These are phyloP conservation scores for Pteromalus puparum DNA, from an alignment of 1,140 invertebrate species.

Conservation along the genomic window DNA sequence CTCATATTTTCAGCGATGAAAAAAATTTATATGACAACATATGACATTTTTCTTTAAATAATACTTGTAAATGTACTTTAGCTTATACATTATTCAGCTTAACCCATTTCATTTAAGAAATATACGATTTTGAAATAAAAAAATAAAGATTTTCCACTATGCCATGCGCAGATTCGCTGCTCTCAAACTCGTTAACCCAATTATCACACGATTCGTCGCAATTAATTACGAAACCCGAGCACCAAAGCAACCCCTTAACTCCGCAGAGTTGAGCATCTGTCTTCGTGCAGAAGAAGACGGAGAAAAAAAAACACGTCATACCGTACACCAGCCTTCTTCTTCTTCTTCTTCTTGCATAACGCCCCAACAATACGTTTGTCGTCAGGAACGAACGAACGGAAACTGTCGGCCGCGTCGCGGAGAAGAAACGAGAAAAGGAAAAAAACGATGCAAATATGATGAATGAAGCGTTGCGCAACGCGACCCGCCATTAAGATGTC, in stretches of 20 bases:
- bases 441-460: constrained; percentile 24
- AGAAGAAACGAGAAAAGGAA: constrained; percentile 17
- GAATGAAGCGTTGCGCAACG: constrained; percentile 20
- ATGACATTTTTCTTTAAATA: too few species aligned
- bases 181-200: not conserved
- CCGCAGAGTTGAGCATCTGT: too few species aligned
- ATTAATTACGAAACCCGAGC: not conserved
- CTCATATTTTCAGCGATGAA: too few species aligned
- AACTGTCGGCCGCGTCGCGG: constrained; percentile 4
- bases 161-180: too few species aligned
- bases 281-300: not conserved
- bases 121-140: too few species aligned
- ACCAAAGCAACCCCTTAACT: not conserved
- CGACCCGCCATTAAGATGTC: constrained; percentile 30
- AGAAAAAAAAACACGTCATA: not conserved
- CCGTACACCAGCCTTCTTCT: not conserved
- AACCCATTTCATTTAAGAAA: too few species aligned
- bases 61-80: too few species aligned
- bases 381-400: constrained; percentile 11
- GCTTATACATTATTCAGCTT: too few species aligned
- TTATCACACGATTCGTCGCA: not conserved
- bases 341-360: constrained; percentile 1
- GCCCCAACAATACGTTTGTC: not conserved
- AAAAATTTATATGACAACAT: too few species aligned
- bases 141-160: too few species aligned